phyloP scores from a whole-genome alignment of 2,113 vertebrate species.

The Pelodiscus sinensis region DNA sequence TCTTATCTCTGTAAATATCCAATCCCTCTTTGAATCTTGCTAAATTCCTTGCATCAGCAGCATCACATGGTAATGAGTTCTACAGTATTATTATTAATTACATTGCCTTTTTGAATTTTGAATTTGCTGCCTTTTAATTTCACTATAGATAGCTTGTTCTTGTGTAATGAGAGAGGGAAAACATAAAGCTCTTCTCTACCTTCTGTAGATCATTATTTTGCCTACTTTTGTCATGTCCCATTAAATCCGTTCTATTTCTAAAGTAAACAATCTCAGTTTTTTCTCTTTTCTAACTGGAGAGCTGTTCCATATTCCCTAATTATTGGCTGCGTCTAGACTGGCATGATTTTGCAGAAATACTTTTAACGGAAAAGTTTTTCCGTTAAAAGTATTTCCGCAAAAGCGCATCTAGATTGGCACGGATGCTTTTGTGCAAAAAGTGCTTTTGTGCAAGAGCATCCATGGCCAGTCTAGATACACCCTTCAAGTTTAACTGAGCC shows the following conservation, averaged over 20 bases:
- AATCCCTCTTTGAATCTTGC: background rate
- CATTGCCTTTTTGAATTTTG: background rate
- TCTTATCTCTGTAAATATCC: background rate
- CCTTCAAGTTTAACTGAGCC: background rate
- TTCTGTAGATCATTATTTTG: background rate
- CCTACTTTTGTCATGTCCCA: background rate
- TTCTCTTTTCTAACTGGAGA: background rate
- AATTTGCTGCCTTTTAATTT: background rate
- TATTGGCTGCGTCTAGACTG: too few relatives aligned
- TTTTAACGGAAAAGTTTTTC: too few relatives aligned
- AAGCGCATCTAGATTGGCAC: too few relatives aligned
- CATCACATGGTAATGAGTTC: background rate
- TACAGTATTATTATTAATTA: background rate
- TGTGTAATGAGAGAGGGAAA: background rate
- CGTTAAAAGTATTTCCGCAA: too few relatives aligned
- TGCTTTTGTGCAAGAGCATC: too few relatives aligned
- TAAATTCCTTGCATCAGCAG: background rate
- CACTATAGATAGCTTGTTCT: background rate
- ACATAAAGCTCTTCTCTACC: background rate
- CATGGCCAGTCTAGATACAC: too few relatives aligned
- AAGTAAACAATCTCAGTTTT: background rate
- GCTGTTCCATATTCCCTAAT: background rate
- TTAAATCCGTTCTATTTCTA: background rate
- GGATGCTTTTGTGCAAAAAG: too few relatives aligned
- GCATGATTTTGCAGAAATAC: too few relatives aligned